These are phyloP conservation scores for Gryllus longicercus DNA, from an alignment of 2,888 invertebrate species.

Conservation along the genomic window DNA sequence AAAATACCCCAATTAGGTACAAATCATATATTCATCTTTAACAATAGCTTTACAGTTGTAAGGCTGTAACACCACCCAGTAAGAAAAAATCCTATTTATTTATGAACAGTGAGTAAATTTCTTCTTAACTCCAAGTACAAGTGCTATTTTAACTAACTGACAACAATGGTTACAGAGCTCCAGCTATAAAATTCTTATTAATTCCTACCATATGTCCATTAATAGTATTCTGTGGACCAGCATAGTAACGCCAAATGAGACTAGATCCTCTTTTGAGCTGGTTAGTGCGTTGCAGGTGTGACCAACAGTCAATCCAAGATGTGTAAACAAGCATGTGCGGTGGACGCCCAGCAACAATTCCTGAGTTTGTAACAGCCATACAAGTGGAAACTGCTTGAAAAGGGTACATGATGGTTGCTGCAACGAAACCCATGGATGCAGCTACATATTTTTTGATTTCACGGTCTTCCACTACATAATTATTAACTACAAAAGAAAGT, in stretches of 20 bases:
- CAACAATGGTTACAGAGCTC: not conserved
- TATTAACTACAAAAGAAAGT: conserved; percentile 73
- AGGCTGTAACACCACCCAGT: too few relatives aligned
- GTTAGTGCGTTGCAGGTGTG: conserved; percentile 67
- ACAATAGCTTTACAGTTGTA: too few relatives aligned
- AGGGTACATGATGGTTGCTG: conserved; percentile 85
- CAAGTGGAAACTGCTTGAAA: conserved; percentile 87
- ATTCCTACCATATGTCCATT: conserved; percentile 44
- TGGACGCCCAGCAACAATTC: conserved; percentile 74
- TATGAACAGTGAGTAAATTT: too few relatives aligned
- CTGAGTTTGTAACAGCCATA: conserved; percentile 80
- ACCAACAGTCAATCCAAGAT: conserved; percentile 78
- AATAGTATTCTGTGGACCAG: conserved; percentile 50
- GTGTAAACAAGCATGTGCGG: conserved; percentile 80
- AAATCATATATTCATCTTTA: too few relatives aligned
- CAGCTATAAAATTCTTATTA: conserved; percentile 34
- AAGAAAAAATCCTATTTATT: too few relatives aligned
- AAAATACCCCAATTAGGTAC: too few relatives aligned
- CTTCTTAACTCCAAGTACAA: too few relatives aligned
- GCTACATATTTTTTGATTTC: conserved; percentile 55
- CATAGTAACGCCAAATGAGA: conserved; percentile 70
- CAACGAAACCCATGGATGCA: conserved; percentile 63
- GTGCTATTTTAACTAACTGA: not conserved
- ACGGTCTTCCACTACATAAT: conserved; percentile 72
- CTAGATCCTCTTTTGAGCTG: conserved; percentile 85